These are phyloP conservation scores for Sycophila sp. DNA, from an alignment of 1,140 invertebrate species.

Conservation along the genomic window DNA sequence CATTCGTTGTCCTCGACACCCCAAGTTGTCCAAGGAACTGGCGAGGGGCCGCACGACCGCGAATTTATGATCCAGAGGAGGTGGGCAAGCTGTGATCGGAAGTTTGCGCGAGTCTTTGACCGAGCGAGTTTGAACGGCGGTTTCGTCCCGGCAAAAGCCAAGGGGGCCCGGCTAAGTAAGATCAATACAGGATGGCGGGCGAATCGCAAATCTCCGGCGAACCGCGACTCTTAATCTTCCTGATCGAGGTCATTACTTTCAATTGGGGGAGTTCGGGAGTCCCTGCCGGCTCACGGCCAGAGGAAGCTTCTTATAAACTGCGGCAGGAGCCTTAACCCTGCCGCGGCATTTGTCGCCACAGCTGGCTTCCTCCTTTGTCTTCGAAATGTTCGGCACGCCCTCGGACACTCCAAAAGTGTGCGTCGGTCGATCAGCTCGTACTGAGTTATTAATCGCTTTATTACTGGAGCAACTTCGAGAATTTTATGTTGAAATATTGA, in stretches of 20 bases:
- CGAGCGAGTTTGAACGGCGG: neutral
- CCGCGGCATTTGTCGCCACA: slow-evolving; percentile 3
- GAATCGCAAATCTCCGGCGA: slow-evolving; percentile 10
- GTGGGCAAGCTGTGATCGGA: neutral
- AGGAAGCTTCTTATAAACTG: slow-evolving; percentile 21
- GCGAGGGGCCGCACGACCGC: too few species aligned
- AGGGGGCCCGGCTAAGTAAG: neutral
- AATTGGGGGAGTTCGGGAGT: slow-evolving; percentile 9
- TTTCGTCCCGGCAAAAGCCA: neutral
- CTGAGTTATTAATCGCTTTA: neutral
- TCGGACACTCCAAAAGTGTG: too few species aligned
- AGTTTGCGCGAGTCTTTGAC: neutral
- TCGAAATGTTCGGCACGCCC: slow-evolving; percentile 6
- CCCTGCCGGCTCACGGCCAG: neutral
- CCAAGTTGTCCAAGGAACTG: too few species aligned
- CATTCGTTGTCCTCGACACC: too few species aligned
- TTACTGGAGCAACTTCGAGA: neutral
- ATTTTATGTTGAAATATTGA: neutral
- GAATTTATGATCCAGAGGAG: too few species aligned
- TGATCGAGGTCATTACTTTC: slow-evolving; percentile 36
- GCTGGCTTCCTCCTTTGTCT: neutral
- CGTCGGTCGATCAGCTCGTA: too few species aligned
- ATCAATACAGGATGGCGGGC: slow-evolving; percentile 7
- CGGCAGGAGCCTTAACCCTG: neutral
- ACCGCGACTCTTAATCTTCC: slow-evolving; percentile 34